A percentile compares a stretch with the other conserved stretches of the same genome.
Conservation (phyloP, 1,140 invertebrate genomes). For the Teleogryllus occipitalis region DNA sequence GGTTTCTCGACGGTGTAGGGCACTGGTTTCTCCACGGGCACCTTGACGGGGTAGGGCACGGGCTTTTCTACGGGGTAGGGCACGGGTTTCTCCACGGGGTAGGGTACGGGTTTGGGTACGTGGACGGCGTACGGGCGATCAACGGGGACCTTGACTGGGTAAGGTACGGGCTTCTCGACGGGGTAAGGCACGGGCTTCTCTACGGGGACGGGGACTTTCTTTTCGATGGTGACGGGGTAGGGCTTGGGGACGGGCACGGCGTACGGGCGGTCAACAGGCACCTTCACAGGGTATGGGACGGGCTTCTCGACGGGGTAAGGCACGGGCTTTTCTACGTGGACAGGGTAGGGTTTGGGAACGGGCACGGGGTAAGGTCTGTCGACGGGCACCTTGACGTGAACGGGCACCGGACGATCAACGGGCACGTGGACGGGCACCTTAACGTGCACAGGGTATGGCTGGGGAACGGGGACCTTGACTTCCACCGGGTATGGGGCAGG, state of each 20-base stretch:
- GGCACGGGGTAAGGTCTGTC: conserved; percentile 38
- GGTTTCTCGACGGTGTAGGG: conserved; percentile 24
- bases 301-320: conserved; percentile 63
- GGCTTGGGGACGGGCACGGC: conserved; percentile 59
- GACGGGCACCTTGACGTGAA: conserved; percentile 34
- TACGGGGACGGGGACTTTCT: conserved; percentile 28
- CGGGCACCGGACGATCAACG: conserved; percentile 18
- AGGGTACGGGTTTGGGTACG: conserved; percentile 30
- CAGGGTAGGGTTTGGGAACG: conserved; percentile 18
- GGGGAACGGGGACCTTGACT: conserved; percentile 17
- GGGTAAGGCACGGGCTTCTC: conserved; percentile 20
- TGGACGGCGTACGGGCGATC: conserved; percentile 19
- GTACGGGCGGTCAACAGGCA: conserved; percentile 45
- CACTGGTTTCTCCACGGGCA: conserved; percentile 32
- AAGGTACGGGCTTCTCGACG: conserved; percentile 30
- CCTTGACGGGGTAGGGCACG: conserved; percentile 32
- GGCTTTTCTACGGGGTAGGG: conserved; percentile 18
- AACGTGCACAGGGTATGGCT: conserved; percentile 21
- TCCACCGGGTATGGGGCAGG: conserved; percentile 19
- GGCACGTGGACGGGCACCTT: conserved; percentile 27
- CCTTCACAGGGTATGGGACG: conserved; percentile 49
- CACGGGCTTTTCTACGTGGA: conserved; percentile 18
- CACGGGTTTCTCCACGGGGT: conserved; percentile 26
- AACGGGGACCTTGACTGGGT: conserved; percentile 31
- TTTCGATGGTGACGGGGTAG: conserved; percentile 33